Evolutionary conservation across 2,113 vertebrate species (phyloP).

Genomic region (Neogobius melanostomus): DNA sequence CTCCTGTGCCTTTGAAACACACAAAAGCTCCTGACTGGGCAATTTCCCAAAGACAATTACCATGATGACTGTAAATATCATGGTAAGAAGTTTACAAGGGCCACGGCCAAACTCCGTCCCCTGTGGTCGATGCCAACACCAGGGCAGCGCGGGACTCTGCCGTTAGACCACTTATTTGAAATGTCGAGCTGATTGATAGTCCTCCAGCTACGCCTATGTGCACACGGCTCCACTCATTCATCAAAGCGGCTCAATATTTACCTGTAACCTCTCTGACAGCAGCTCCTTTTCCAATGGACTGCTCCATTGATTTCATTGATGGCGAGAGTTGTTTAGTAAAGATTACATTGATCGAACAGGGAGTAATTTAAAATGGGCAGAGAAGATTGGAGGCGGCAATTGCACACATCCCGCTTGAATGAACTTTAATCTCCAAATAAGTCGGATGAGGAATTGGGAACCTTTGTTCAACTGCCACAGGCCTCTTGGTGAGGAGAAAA

Average conservation of each 20-base stretch:
- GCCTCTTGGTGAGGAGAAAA: slow-evolving; percentile 17
- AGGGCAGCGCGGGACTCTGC: slow-evolving; percentile 32
- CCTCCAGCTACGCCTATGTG: slow-evolving; percentile 25
- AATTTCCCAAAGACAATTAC: background rate
- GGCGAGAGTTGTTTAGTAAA: slow-evolving; percentile 44
- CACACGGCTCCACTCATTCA: slow-evolving; percentile 43
- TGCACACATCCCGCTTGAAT: slow-evolving; percentile 51
- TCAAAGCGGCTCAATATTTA: slow-evolving; percentile 62
- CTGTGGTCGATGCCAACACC: slow-evolving; percentile 47
- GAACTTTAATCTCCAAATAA: slow-evolving; percentile 53
- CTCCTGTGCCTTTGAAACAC: background rate
- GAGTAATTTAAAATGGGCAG: slow-evolving; percentile 32
- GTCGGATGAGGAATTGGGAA: slow-evolving; percentile 46
- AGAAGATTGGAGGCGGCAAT: slow-evolving; percentile 40
- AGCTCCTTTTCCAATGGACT: slow-evolving; percentile 44
- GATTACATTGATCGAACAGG: slow-evolving; percentile 57
- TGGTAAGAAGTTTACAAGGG: background rate
- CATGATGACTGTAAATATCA: background rate
- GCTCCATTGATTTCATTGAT: slow-evolving; percentile 52
- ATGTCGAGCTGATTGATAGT: slow-evolving; percentile 63
- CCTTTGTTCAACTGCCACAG: background rate
- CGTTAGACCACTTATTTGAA: slow-evolving; percentile 53
- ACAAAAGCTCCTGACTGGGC: background rate
- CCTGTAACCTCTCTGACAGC: slow-evolving; percentile 40
- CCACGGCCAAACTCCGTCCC: slow-evolving; percentile 42